Conservation (phyloP, 2,113 vertebrate genomes). For the Caretta caretta region DNA sequence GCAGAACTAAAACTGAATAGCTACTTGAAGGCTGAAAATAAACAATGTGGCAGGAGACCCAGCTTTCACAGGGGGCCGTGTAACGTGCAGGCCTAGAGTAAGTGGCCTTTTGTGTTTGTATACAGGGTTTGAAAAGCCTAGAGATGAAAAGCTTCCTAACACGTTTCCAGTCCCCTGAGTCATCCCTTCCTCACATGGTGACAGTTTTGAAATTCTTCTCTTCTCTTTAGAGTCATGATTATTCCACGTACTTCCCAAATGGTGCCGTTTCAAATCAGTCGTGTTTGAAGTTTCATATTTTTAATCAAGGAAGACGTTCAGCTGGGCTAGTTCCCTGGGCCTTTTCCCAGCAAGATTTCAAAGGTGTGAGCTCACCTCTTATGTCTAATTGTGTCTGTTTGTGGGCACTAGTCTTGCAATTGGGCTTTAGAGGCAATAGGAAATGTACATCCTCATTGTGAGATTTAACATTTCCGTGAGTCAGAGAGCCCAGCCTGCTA, state of each 20-base stretch:
- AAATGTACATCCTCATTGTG: accelerated
- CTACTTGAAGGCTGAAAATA: neutral
- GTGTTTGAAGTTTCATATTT: neutral
- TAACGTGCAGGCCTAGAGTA: neutral
- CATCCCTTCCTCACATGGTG: neutral
- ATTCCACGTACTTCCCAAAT: neutral
- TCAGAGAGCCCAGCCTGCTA: accelerated
- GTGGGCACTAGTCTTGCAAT: neutral
- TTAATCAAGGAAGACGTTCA: neutral
- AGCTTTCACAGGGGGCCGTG: neutral
- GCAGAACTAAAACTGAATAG: neutral
- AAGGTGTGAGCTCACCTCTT: accelerated
- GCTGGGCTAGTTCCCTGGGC: neutral
- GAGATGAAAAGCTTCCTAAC: neutral
- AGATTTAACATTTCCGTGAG: neutral
- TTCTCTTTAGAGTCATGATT: neutral
- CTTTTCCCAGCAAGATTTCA: neutral
- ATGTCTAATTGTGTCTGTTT: accelerated
- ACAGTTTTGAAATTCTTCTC: accelerated
- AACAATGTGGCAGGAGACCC: neutral
- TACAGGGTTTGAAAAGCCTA: neutral
- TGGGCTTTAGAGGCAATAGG: neutral
- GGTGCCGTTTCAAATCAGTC: neutral
- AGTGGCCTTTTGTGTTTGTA: neutral
- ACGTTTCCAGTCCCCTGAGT: neutral